Percentiles rank a stretch among this genome's conserved stretches.
These are phyloP conservation scores for Anolis carolinensis DNA, from an alignment of 2,113 vertebrate species.

Conservation along the genomic window DNA sequence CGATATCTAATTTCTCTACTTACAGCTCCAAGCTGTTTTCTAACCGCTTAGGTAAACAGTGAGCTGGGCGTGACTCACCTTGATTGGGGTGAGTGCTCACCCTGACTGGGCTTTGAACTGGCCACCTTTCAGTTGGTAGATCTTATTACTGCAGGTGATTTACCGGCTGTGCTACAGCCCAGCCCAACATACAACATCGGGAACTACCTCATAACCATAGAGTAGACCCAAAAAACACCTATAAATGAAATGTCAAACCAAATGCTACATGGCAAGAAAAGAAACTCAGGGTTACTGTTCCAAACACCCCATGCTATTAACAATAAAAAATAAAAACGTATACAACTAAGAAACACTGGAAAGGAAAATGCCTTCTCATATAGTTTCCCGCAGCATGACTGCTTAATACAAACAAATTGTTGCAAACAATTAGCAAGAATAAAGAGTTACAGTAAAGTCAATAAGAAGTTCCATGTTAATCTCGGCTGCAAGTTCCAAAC, in stretches of 20 bases:
- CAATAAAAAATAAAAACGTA: neutral
- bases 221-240: neutral
- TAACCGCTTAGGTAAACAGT: no score
- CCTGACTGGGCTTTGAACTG: no score
- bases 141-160: no score
- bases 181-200: no score
- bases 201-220: neutral
- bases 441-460: conserved; percentile 9
- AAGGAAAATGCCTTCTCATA: neutral
- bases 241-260: neutral
- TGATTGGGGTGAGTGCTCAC: no score
- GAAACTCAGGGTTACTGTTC: no score
- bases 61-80: no score
- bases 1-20: no score
- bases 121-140: no score
- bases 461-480: neutral
- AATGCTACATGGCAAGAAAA: no score
- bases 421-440: neutral
- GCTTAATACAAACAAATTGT: conserved; percentile 4
- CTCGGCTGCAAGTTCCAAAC: neutral
- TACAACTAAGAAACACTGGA: neutral
- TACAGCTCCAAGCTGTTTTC: no score
- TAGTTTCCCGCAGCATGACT: neutral
- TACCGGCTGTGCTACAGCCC: no score
- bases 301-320: neutral